Percentiles rank a stretch among this genome's conserved stretches.
phyloP scores from a whole-genome alignment of 64 coral and sea anemone genomes.

The Pocillopora verrucosa region DNA sequence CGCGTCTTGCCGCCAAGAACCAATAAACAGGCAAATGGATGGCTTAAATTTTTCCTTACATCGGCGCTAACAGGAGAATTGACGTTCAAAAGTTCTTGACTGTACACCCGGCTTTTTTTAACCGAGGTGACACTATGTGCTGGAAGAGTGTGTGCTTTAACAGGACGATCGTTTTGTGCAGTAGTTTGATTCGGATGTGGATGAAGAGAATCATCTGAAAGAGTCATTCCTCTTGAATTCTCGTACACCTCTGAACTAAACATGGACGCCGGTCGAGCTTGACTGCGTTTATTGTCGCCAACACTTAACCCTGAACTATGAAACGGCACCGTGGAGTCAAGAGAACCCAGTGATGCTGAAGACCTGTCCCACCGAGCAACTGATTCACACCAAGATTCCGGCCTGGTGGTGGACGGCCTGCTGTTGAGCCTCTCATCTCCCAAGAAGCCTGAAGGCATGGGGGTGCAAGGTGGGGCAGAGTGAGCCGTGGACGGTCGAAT shows the following conservation, averaged over 20 bases:
- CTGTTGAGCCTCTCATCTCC: neutral
- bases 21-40: conserved; percentile 63
- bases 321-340: conserved; percentile 62
- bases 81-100: conserved; percentile 18
- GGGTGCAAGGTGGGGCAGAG: conserved; percentile 82
- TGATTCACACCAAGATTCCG: conserved; percentile 11
- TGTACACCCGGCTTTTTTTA: conserved; percentile 7
- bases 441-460: conserved; percentile 33
- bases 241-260: neutral
- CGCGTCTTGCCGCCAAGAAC: conserved; percentile 75
- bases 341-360: conserved; percentile 66
- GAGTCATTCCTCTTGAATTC: conserved; percentile 21
- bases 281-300: conserved; percentile 6
- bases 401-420: neutral
- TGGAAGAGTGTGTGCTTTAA: conserved; percentile 36
- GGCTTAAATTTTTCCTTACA: conserved; percentile 15
- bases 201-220: conserved; percentile 18
- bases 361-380: conserved; percentile 10
- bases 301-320: neutral
- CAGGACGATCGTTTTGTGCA: neutral
- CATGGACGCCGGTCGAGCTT: conserved; percentile 19
- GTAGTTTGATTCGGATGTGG: too few relatives aligned
- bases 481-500: conserved; percentile 69
- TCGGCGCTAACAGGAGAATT: neutral
- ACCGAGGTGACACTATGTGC: conserved; percentile 11